A percentile compares a stretch with the other conserved stretches of the same genome.
phyloP scores from a whole-genome alignment of 2,888 invertebrate species.

The Callyntrura guangdongensis region DNA sequence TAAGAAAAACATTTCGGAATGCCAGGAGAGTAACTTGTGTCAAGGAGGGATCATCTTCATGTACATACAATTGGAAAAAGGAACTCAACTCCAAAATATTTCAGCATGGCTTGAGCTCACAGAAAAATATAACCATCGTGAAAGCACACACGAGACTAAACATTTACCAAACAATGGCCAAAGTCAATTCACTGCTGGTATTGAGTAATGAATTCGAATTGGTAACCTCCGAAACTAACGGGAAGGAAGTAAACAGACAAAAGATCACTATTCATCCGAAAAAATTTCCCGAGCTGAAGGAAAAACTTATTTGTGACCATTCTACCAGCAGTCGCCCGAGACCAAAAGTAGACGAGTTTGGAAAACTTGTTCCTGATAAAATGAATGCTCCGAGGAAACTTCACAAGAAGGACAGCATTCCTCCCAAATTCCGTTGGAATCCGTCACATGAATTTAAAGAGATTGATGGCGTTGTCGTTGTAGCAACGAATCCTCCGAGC shows the following conservation, averaged over 20 bases:
- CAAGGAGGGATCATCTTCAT: background rate
- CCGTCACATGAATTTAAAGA: background rate
- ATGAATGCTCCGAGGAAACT: background rate
- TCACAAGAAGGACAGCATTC: background rate
- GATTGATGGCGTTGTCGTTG: background rate
- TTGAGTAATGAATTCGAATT: background rate
- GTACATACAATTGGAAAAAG: constrained; percentile 11
- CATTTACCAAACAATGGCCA: constrained; percentile 15
- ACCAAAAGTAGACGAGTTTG: background rate
- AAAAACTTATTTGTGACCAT: background rate
- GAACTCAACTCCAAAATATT: background rate
- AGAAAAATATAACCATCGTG: background rate
- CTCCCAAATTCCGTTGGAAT: background rate
- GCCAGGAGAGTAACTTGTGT: constrained; percentile 8
- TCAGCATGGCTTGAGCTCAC: constrained; percentile 11
- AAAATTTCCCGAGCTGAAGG: background rate
- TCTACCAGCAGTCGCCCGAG: background rate
- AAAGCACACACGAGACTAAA: background rate
- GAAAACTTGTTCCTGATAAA: background rate
- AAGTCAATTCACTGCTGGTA: constrained; percentile 23
- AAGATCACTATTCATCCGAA: background rate
- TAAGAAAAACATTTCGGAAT: background rate
- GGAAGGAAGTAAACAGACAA: background rate
- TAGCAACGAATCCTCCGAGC: background rate
- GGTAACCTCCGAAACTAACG: background rate